These are phyloP conservation scores for Tyrophagus putrescentiae DNA, from an alignment of 1,140 invertebrate genomes.

Conservation along the genomic window DNA sequence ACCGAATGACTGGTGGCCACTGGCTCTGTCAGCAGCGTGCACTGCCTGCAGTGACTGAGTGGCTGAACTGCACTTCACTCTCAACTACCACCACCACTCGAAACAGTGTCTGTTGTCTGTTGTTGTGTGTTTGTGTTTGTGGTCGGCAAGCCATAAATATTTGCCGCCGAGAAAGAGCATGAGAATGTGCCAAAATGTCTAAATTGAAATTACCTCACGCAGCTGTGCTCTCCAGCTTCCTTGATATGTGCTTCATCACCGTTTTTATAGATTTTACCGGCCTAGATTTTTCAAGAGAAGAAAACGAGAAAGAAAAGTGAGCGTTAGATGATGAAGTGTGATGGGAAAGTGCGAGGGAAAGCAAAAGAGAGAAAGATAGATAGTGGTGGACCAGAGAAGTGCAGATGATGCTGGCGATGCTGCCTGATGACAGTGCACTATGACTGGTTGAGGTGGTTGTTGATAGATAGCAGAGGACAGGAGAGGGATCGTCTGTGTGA, in stretches of 20 bases:
- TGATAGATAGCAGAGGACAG: too few relatives aligned
- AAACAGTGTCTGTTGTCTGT: background rate
- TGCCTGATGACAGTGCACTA: background rate
- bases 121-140: too few relatives aligned
- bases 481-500: too few relatives aligned
- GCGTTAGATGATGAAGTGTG: background rate
- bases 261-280: slow-evolving; percentile 47
- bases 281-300: slow-evolving; percentile 20
- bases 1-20: background rate
- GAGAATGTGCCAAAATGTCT: slow-evolving; percentile 10
- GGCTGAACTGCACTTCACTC: background rate
- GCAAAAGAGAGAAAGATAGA: background rate
- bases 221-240: slow-evolving; percentile 50
- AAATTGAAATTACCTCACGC: slow-evolving; percentile 33
- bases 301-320: background rate
- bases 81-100: background rate
- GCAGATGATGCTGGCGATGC: background rate
- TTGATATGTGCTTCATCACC: slow-evolving; percentile 48
- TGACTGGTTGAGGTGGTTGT: background rate
- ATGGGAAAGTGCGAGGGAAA: background rate
- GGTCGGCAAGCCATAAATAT: background rate
- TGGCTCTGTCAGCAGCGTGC: too few relatives aligned
- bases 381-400: background rate
- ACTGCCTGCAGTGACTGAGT: background rate
- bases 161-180: background rate